Base-by-base conservation (phyloP, 2,888 invertebrate genomes). In the Brachyptera putata region DNA sequence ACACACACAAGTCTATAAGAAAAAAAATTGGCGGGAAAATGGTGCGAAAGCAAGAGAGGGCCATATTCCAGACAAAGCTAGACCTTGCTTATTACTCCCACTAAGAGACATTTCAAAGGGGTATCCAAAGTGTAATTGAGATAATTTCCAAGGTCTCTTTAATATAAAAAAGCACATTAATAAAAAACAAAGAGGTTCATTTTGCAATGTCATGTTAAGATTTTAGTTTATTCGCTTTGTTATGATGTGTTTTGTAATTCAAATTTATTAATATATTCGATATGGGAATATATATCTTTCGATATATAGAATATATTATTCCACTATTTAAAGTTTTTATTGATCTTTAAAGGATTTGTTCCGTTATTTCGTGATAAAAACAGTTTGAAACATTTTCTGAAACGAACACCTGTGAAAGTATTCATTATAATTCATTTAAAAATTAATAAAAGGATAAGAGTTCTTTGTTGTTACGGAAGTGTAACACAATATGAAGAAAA, bases 371-470 rank as follows among this genome's bases (percentile, higher is more conserved):
- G 4, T 5, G 5, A 14, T 39, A 14, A 39, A 39, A 39, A 11
- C 39, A 37, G 39, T n/a, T 37, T n/a, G 39, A n/a, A 37, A 37
- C 13, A n/a, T n/a, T n/a, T n/a, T 37, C 39, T 13, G 16, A n/a
- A 3, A 16, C 13, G 13, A 37, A 37, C 39, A 37, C 39, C 39
- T n/a, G n/a, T 43, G 43, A 5, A 18, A 18, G 30, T 5, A 46
- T 24, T 46, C 46, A 34, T 53, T 53, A 53, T 21, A 34, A 53
- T 34, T 34, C 53, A 18, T 53, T 53, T 53, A 53, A 34, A 53
- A 50, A 5, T 50, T 30, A 34, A 14, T 34, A 34, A n/a, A 3
- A 36, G 22, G 2, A 11, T 2, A 34, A 34, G 13, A 9, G 4
- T 7, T 13, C 16, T 34, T 30, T 30, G 14, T 26, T 50, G 30